A percentile compares a stretch with the other conserved stretches of the same genome.
phyloP scores from a whole-genome alignment of 2,797 vertebrate genomes.

The Alcedo atthis region DNA sequence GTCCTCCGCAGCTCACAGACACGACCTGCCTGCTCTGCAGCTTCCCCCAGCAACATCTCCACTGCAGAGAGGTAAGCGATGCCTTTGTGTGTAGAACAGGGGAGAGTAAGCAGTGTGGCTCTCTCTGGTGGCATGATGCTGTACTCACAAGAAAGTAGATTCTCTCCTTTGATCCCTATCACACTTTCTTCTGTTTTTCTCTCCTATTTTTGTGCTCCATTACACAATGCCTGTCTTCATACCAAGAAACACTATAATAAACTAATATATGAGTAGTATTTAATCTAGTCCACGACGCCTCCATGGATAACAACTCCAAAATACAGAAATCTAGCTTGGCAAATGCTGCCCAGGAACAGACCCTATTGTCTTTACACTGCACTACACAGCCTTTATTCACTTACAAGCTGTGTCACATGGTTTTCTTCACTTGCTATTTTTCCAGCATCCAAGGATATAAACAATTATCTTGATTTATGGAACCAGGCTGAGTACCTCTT shows the following conservation, averaged over 20 bases:
- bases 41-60: not conserved
- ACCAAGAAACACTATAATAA: not conserved
- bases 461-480: slow-evolving; percentile 35
- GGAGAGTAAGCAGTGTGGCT: rapidly evolving
- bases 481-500: slow-evolving; percentile 1
- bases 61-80: not conserved
- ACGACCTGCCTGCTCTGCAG: not conserved
- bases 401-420: not conserved
- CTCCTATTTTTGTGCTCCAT: not conserved
- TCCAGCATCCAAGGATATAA: slow-evolving; percentile 16
- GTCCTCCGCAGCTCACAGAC: not conserved
- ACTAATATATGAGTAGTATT: not conserved
- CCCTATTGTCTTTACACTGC: not conserved
- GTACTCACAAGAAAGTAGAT: not conserved
- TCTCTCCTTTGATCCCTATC: not conserved
- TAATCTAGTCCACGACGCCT: not conserved
- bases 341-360: slow-evolving; percentile 18
- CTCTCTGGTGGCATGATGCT: not conserved
- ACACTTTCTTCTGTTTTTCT: not conserved
- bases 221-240: not conserved
- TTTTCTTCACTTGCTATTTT: slow-evolving; percentile 21
- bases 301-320: not conserved
- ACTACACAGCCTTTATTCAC: slow-evolving; percentile 31
- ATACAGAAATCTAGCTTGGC: not conserved
- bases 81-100: rapidly evolving